Percentiles rank a stretch among this genome's conserved stretches.
phyloP scores from a whole-genome alignment of 2,797 vertebrate species.

The Rachycentron canadum region DNA sequence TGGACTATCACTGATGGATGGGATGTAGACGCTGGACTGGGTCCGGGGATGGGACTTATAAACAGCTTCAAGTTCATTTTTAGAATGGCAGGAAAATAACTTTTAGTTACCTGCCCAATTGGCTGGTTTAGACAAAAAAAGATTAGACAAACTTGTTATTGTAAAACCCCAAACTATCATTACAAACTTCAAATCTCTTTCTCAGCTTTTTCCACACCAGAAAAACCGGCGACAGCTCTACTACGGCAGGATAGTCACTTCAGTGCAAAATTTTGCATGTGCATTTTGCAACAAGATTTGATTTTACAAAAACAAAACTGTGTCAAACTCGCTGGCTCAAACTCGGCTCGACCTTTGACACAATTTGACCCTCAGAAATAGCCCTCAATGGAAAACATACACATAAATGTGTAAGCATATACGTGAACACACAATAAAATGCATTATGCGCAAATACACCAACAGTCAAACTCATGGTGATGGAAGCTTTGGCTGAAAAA shows the following conservation, averaged over 20 bases:
- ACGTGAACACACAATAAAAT: slow-evolving; percentile 22
- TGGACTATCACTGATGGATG: slow-evolving; percentile 33
- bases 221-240: slow-evolving; percentile 39
- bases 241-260: slow-evolving; percentile 62
- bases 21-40: slow-evolving; percentile 35
- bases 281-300: slow-evolving; percentile 71
- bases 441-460: slow-evolving; percentile 31
- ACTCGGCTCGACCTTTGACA: slow-evolving; percentile 51
- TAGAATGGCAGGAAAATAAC: slow-evolving; percentile 58
- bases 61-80: slow-evolving; percentile 64
- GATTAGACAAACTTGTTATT: slow-evolving; percentile 47
- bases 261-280: slow-evolving; percentile 78
- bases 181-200: slow-evolving; percentile 51
- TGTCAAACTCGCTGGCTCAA: slow-evolving; percentile 62
- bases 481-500: slow-evolving; percentile 61
- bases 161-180: slow-evolving; percentile 57
- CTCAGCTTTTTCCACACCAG: slow-evolving; percentile 18
- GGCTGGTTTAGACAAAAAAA: slow-evolving; percentile 34
- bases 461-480: slow-evolving; percentile 47
- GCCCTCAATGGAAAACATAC: slow-evolving; percentile 69
- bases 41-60: slow-evolving; percentile 45
- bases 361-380: slow-evolving; percentile 68
- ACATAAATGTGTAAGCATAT: slow-evolving; percentile 38
- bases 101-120: slow-evolving; percentile 49
- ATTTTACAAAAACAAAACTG: slow-evolving; percentile 39